Conservation (phyloP, 1,140 invertebrate species). For the Ostrea denselamellosa region DNA sequence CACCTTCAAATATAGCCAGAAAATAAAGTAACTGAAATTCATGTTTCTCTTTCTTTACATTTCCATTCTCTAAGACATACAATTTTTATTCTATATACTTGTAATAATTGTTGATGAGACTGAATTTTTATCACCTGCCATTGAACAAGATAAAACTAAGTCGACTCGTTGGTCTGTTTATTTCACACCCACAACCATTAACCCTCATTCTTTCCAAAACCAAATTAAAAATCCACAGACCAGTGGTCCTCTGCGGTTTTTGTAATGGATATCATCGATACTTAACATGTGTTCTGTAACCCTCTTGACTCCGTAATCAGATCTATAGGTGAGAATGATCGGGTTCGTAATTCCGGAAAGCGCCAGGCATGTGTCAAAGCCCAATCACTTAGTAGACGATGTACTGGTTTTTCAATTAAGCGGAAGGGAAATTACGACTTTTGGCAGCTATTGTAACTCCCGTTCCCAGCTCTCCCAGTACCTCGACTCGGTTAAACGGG, state of each 20-base stretch:
- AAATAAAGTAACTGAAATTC: background rate
- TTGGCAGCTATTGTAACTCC: conserved; percentile 26
- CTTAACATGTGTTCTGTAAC: conserved; percentile 18
- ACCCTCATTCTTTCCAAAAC: conserved; percentile 13
- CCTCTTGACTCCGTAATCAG: conserved; percentile 34
- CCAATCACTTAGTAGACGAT: background rate
- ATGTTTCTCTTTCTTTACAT: background rate
- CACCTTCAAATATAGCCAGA: too few relatives aligned
- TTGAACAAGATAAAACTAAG: background rate
- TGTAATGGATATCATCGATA: conserved; percentile 35
- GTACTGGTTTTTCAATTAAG: conserved; percentile 14
- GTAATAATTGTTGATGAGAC: background rate
- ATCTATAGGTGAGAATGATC: conserved; percentile 17
- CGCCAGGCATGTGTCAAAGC: conserved; percentile 17
- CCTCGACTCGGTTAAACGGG: background rate
- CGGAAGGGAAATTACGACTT: conserved; percentile 21
- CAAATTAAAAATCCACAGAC: conserved; percentile 32
- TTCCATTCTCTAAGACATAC: background rate
- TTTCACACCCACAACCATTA: background rate
- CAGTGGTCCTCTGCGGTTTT: conserved; percentile 27
- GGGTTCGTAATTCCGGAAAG: conserved; percentile 16
- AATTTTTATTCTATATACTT: background rate
- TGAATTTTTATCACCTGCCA: background rate
- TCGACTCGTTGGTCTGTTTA: background rate
- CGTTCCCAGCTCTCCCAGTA: background rate